These are phyloP conservation scores for Mormyrus lacerda DNA, from an alignment of 2,113 vertebrate species.

Conservation along the genomic window DNA sequence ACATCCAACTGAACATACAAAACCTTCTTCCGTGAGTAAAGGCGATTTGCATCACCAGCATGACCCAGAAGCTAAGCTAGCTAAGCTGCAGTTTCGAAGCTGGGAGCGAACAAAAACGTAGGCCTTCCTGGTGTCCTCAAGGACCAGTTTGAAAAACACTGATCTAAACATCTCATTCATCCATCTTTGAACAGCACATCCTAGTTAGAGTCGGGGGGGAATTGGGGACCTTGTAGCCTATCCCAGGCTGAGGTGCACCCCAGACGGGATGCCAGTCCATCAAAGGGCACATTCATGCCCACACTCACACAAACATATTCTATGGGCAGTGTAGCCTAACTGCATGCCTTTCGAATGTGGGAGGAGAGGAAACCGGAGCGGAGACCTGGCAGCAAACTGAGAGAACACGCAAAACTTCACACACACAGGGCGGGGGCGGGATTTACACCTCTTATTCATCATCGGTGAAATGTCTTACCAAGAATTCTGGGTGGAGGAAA, in stretches of 20 bases:
- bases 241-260: too few relatives aligned
- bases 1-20: background rate
- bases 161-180: background rate
- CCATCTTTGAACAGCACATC: background rate
- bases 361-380: background rate
- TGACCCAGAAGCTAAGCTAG: background rate
- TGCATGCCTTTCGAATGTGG: background rate
- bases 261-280: too few relatives aligned
- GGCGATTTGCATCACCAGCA: background rate
- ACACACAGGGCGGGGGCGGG: background rate
- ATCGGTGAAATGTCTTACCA: constrained; percentile 47
- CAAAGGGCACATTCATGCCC: background rate
- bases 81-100: background rate
- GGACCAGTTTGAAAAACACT: background rate
- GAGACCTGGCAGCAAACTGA: background rate
- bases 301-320: background rate
- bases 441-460: constrained; percentile 14
- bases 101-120: background rate
- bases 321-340: background rate
- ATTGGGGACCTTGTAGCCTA: too few relatives aligned
- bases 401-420: background rate
- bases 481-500: constrained; percentile 20
- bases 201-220: background rate
- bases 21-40: background rate
- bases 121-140: background rate